These are phyloP conservation scores for Megastigmus dorsalis DNA, from an alignment of 2,888 invertebrate species.

Conservation along the genomic window DNA sequence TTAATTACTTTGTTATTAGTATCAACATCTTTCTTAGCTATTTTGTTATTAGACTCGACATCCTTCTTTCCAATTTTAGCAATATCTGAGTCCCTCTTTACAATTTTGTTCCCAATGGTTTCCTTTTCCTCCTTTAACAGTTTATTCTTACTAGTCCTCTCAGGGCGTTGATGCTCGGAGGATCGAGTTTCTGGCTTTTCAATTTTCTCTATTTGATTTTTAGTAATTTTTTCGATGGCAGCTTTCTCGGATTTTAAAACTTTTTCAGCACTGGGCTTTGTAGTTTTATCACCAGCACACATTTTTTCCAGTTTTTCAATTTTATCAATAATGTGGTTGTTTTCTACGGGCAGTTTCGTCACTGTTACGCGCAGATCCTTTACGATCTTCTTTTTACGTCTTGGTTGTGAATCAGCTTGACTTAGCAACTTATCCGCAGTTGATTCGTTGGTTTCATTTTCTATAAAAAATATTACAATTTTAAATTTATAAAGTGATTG, in stretches of 20 bases:
- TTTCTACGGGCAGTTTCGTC: slow-evolving; percentile 66
- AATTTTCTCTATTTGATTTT: slow-evolving; percentile 8
- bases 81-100: slow-evolving; percentile 52
- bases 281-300: slow-evolving; percentile 59
- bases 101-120: slow-evolving; percentile 38
- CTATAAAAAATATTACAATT: too few relatives aligned
- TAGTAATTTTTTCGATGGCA: slow-evolving; percentile 53
- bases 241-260: slow-evolving; percentile 48
- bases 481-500: too few relatives aligned
- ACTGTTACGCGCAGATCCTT: slow-evolving; percentile 72
- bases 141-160: slow-evolving; percentile 39
- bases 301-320: slow-evolving; percentile 73
- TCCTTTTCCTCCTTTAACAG: slow-evolving; percentile 46
- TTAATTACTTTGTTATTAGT: slow-evolving; percentile 56
- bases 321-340: slow-evolving; percentile 68
- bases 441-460: slow-evolving; percentile 54
- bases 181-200: slow-evolving; percentile 52
- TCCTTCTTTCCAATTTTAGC: slow-evolving; percentile 45
- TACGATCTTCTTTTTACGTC: slow-evolving; percentile 71
- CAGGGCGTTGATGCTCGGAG: slow-evolving; percentile 32
- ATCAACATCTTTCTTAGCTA: slow-evolving; percentile 43
- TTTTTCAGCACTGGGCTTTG: slow-evolving; percentile 71
- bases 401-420: slow-evolving; percentile 65
- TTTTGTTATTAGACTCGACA: slow-evolving; percentile 16
- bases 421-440: slow-evolving; percentile 63